Percentiles rank a stretch among this genome's conserved stretches.
These are phyloP conservation scores for Caenorhabditis japonica DNA, from an alignment of 2,888 invertebrate genomes.

Conservation along the genomic window DNA sequence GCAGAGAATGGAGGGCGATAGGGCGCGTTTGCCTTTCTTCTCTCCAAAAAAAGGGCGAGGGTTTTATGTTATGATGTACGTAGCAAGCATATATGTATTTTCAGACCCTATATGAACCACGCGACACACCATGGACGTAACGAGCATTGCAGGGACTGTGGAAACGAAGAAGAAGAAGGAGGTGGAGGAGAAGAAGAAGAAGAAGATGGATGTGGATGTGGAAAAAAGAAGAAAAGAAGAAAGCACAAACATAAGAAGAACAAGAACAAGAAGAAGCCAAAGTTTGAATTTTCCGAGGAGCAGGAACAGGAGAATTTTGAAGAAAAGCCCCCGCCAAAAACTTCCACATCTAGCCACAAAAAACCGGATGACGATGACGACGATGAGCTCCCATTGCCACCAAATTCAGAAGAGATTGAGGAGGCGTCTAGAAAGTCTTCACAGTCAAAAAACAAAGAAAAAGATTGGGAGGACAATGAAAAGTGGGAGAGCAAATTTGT, in stretches of 20 bases:
- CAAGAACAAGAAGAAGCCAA: conserved; percentile 43
- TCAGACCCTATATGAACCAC: conserved; percentile 32
- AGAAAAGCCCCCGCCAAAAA: too few species aligned
- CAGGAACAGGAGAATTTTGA: conserved; percentile 6
- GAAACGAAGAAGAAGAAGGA: conserved; percentile 1
- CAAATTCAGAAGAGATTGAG: conserved; percentile 28
- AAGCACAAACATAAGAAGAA: conserved; percentile 20
- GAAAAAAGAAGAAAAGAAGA: conserved; percentile 30
- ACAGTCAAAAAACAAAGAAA: conserved; percentile 6
- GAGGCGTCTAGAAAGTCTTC: conserved; percentile 7
- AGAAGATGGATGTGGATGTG: conserved; percentile 19
- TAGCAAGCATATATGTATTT: too few species aligned
- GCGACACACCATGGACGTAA: background rate
- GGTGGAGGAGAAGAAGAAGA: conserved; percentile 5
- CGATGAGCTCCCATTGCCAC: conserved; percentile 43
- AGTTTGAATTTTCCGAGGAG: conserved; percentile 37
- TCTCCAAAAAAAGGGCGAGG: too few species aligned
- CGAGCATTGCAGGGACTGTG: conserved; percentile 4
- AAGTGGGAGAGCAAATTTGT: conserved; percentile 47
- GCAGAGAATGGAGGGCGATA: background rate
- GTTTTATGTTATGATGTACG: too few species aligned
- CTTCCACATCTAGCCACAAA: too few species aligned
- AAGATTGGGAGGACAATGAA: conserved; percentile 40
- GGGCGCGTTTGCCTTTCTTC: too few species aligned
- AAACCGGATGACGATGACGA: conserved; percentile 31